Conservation (phyloP, 1,140 invertebrate species). For the Hycleus cichorii region DNA sequence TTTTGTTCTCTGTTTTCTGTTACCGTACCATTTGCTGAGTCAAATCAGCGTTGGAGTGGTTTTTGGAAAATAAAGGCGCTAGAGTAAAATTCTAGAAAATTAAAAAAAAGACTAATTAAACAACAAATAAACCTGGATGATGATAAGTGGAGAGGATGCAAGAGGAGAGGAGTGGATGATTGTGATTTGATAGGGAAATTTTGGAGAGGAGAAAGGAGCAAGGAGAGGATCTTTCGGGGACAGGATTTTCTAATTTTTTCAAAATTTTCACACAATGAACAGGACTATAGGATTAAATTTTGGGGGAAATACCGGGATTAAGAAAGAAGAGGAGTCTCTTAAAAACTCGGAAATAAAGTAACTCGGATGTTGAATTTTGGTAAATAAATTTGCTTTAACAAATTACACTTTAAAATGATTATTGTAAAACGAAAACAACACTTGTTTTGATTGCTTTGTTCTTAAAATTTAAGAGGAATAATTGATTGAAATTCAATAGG, state of each 20-base stretch:
- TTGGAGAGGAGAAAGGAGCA: slow-evolving; percentile 9
- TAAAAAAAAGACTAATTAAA: slow-evolving; percentile 6
- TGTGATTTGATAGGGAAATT: not conserved
- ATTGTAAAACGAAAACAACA: not conserved
- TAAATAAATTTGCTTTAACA: not conserved
- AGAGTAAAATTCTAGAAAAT: not conserved
- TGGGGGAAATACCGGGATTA: no score
- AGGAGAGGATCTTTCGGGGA: slow-evolving; percentile 6
- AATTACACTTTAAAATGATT: not conserved
- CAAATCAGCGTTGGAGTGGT: slow-evolving; percentile 15
- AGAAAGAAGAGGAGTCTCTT: not conserved
- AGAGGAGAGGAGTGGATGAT: slow-evolving; percentile 17
- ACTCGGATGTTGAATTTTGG: not conserved
- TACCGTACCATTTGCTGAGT: slow-evolving; percentile 15
- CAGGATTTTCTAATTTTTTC: no score
- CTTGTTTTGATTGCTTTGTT: not conserved
- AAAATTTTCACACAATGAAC: no score
- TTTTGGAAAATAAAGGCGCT: slow-evolving; percentile 15
- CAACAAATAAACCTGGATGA: not conserved
- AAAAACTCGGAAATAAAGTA: not conserved
- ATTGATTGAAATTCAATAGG: not conserved
- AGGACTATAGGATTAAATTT: no score
- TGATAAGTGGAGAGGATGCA: slow-evolving; percentile 1
- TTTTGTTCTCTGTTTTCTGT: not conserved
- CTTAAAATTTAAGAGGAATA: not conserved